Evolutionary conservation across 1,140 invertebrate genomes (phyloP).

Genomic region (Ctenoplectra terminalis): DNA sequence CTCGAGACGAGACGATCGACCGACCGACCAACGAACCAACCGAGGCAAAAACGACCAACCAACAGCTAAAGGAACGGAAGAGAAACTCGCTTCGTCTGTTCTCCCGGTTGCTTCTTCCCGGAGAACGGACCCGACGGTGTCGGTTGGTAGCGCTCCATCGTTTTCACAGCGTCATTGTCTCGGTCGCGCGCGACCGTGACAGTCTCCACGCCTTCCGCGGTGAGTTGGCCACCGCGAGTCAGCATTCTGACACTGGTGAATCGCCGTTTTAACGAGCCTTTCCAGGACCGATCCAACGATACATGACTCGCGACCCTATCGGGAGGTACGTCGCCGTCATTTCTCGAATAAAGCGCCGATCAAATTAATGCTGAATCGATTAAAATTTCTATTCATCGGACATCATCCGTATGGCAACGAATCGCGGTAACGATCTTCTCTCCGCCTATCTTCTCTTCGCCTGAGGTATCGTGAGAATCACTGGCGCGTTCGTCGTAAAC

Average conservation of each 20-base stretch:
- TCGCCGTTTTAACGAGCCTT: constrained; percentile 16
- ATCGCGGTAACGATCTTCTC: background rate
- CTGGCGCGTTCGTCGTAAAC: constrained; percentile 7
- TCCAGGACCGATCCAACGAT: background rate
- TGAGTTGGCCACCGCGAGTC: background rate
- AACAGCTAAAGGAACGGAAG: background rate
- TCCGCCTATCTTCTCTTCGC: background rate
- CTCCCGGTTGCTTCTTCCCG: background rate
- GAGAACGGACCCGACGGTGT: background rate
- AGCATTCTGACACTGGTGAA: constrained; percentile 3
- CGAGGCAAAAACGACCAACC: background rate
- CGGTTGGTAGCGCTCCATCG: constrained; percentile 15
- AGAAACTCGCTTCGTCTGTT: background rate
- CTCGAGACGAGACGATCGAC: background rate
- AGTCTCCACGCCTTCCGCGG: constrained; percentile 4
- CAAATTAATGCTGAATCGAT: constrained; percentile 11
- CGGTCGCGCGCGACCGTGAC: constrained; percentile 9
- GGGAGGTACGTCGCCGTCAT: background rate
- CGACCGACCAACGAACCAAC: no score
- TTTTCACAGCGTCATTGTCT: constrained; percentile 39
- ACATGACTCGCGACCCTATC: background rate
- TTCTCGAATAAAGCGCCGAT: background rate
- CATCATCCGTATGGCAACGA: background rate
- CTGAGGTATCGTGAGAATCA: constrained; percentile 22
- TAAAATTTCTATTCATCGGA: constrained; percentile 1